These are phyloP conservation scores for Arenaria interpres DNA, from an alignment of 2,113 vertebrate genomes.

Conservation along the genomic window DNA sequence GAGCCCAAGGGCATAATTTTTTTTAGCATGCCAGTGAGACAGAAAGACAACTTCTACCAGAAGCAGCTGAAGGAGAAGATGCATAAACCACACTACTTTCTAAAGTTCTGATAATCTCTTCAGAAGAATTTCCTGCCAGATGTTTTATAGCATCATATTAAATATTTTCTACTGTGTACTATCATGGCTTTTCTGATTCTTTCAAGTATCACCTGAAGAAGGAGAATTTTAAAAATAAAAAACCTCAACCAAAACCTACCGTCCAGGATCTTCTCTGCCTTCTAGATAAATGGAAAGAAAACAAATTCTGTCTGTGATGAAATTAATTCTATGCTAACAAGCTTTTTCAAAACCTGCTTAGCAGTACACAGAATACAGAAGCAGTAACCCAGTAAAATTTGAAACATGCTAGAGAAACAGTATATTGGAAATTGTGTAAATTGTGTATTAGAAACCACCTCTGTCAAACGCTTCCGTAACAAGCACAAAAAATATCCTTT, in stretches of 20 bases:
- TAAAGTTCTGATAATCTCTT: background rate
- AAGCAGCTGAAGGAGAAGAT: background rate
- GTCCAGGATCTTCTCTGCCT: background rate
- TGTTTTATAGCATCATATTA: background rate
- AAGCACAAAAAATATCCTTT: background rate
- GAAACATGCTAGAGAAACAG: background rate
- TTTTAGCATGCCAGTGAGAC: background rate
- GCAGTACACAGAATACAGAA: background rate
- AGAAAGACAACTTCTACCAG: background rate
- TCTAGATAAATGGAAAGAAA: background rate
- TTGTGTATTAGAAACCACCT: background rate
- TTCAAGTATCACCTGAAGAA: background rate
- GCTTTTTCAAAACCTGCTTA: background rate
- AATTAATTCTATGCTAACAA: background rate
- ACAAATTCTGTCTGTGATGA: background rate
- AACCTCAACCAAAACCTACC: background rate
- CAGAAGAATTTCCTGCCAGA: background rate
- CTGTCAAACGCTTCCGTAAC: background rate
- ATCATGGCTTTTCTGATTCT: background rate
- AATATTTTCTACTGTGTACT: background rate
- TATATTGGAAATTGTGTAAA: background rate
- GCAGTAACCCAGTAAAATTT: background rate
- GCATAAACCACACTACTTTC: background rate
- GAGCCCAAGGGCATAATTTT: background rate
- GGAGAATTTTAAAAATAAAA: background rate